A percentile compares a stretch with the other conserved stretches of the same genome.
These are phyloP conservation scores for Sebastiscus tertius DNA, from an alignment of 2,797 vertebrate species.

Conservation along the genomic window DNA sequence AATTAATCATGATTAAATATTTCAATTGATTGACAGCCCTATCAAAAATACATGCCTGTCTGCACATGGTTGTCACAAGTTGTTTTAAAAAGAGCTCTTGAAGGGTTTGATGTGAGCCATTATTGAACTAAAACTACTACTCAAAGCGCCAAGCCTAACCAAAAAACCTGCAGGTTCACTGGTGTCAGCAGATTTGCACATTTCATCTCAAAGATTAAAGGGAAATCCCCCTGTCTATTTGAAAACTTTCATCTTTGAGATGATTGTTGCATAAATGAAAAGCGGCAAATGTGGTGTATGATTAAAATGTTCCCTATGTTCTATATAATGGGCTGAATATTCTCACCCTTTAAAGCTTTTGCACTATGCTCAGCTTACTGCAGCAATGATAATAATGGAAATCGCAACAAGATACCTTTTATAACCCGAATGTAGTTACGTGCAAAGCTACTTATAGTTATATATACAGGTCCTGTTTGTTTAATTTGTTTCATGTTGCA, in stretches of 20 bases:
- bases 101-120: not conserved
- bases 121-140: not conserved
- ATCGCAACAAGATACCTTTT: not conserved
- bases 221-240: not conserved
- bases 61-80: not conserved
- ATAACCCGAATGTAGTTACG: not conserved
- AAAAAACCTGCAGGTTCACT: not conserved
- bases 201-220: constrained; percentile 20
- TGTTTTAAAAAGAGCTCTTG: not conserved
- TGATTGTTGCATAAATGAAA: not conserved
- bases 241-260: not conserved
- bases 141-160: not conserved
- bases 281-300: not conserved
- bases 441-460: not conserved
- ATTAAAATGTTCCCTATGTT: not conserved
- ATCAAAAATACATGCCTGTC: not conserved
- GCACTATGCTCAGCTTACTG: not conserved
- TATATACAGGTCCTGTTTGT: not conserved
- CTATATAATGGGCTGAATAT: not conserved
- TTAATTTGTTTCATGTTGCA: not conserved
- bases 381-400: not conserved
- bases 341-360: not conserved
- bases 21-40: no score
- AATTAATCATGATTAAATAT: no score
- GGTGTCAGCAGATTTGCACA: not conserved